These are phyloP conservation scores for Riptortus pedestris DNA, from an alignment of 1,140 invertebrate species.

Conservation along the genomic window DNA sequence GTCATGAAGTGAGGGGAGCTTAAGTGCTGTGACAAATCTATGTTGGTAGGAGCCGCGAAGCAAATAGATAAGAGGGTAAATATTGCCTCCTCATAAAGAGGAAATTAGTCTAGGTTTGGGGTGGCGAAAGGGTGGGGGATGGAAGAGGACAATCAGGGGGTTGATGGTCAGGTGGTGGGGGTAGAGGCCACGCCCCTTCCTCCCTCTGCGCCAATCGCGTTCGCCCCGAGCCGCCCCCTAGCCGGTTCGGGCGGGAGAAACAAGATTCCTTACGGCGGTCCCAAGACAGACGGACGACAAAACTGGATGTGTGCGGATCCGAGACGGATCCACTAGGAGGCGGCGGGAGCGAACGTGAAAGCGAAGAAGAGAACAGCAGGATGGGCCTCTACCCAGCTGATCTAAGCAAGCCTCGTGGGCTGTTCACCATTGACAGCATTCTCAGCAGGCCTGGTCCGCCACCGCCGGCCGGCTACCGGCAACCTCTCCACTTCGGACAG, in stretches of 20 bases:
- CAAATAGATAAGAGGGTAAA: conserved; percentile 12
- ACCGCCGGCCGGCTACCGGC: conserved; percentile 44
- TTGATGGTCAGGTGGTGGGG: neutral
- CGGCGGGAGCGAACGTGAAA: conserved; percentile 13
- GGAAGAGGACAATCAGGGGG: conserved; percentile 7
- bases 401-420: conserved; percentile 4
- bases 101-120: conserved; percentile 15
- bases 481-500: conserved; percentile 43
- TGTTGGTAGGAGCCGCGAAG: neutral
- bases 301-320: neutral
- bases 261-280: neutral
- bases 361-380: conserved; percentile 14
- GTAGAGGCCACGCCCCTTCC: neutral
- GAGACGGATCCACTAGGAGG: conserved; percentile 15
- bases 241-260: conserved; percentile 3
- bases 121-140: neutral
- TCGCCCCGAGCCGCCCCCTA: neutral
- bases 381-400: conserved; percentile 49
- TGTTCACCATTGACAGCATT: conserved; percentile 70
- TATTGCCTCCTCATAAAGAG: conserved; percentile 17
- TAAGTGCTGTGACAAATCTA: conserved; percentile 9
- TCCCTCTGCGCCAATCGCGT: neutral
- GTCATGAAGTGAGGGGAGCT: no score
- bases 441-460: conserved; percentile 39
- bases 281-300: no score